Conservation (phyloP, 2,113 vertebrate species). For the Muscicapa adusta region DNA sequence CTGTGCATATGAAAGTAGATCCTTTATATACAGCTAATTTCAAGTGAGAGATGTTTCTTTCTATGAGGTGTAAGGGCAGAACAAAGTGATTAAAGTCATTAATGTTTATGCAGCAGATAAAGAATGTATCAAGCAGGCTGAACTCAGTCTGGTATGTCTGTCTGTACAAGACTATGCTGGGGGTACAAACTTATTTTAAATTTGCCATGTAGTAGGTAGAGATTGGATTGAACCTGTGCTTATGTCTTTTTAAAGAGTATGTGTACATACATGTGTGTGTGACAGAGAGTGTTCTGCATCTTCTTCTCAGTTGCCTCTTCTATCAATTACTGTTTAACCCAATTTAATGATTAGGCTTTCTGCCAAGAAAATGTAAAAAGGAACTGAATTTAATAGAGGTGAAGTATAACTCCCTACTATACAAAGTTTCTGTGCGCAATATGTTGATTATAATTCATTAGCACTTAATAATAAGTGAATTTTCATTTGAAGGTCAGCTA, state of each 20-base stretch:
- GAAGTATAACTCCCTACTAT: neutral
- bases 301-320: neutral
- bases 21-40: neutral
- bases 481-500: conserved; percentile 63
- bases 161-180: neutral
- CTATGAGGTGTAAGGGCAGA: conserved; percentile 10
- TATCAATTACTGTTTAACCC: neutral
- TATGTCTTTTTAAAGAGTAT: neutral
- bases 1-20: neutral
- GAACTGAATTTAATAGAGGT: neutral
- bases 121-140: neutral
- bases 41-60: neutral
- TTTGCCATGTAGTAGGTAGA: neutral
- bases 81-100: conserved; percentile 26
- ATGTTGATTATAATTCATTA: conserved; percentile 37
- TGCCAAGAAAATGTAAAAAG: neutral
- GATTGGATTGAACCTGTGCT: neutral
- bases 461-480: conserved; percentile 57
- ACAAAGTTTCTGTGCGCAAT: conserved; percentile 21
- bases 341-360: neutral
- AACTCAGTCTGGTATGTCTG: neutral
- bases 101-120: conserved; percentile 5
- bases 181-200: neutral
- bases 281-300: neutral
- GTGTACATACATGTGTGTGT: accelerated